Percentiles rank a stretch among this genome's conserved stretches.
Conservation (phyloP, 2,113 vertebrate species). For the Pungitius pungitius region DNA sequence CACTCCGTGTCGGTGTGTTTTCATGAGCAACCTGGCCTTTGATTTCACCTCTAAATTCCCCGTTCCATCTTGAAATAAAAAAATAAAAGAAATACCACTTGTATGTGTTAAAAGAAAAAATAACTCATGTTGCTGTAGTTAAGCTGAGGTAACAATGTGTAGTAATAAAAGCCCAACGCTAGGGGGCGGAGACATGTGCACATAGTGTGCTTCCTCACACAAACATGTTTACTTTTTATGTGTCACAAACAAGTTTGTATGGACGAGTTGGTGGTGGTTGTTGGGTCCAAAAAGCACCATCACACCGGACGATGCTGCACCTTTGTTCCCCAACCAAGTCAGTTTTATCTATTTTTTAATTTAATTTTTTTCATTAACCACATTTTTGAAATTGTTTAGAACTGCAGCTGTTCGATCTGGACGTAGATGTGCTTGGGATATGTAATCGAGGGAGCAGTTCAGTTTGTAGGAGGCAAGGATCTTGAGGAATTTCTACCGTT, state of each 20-base stretch:
- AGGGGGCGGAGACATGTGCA: conserved; percentile 30
- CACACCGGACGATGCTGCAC: too few species aligned
- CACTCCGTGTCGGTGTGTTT: not conserved
- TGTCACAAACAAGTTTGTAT: not conserved
- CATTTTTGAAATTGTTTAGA: too few species aligned
- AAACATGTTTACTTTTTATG: not conserved
- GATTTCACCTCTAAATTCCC: not conserved
- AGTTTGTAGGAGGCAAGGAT: not conserved
- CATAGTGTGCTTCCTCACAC: not conserved
- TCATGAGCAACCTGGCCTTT: not conserved
- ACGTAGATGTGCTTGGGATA: not conserved
- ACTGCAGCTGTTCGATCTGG: too few species aligned
- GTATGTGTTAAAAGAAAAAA: not conserved
- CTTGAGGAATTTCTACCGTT: not conserved
- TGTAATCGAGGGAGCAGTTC: not conserved
- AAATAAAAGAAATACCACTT: not conserved
- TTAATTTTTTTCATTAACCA: too few species aligned
- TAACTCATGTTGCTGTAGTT: not conserved
- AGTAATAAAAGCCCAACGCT: conserved; percentile 31
- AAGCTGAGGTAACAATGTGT: not conserved
- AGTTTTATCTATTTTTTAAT: too few species aligned
- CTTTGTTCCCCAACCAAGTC: too few species aligned
- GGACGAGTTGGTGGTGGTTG: too few species aligned
- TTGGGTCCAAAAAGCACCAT: too few species aligned
- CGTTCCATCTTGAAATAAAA: not conserved